phyloP scores from a whole-genome alignment of 2,797 vertebrate genomes.

The Linurgus olivaceus region DNA sequence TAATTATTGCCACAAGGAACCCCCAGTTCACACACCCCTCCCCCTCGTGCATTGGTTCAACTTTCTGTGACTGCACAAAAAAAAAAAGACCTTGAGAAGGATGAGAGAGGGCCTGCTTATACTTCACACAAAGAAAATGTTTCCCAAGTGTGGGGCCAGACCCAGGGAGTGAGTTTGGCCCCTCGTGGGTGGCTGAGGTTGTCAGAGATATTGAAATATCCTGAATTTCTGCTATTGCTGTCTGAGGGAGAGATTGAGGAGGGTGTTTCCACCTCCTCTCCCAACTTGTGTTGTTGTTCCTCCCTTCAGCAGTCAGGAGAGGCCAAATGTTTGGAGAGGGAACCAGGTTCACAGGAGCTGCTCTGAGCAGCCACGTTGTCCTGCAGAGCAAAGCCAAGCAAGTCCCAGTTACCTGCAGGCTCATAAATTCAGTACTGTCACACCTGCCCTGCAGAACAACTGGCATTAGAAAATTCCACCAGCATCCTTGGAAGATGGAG shows the following conservation, averaged over 20 bases:
- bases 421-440: background rate
- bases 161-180: too few relatives aligned
- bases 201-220: background rate
- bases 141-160: background rate
- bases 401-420: background rate
- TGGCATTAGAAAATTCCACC: background rate
- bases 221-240: background rate
- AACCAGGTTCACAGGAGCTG: background rate
- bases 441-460: background rate
- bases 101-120: background rate
- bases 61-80: background rate
- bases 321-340: background rate
- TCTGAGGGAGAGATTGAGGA: background rate
- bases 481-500: background rate
- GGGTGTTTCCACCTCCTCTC: background rate
- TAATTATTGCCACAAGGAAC: constrained; percentile 20
- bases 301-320: rapidly evolving
- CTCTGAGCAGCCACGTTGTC: background rate
- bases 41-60: background rate
- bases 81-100: background rate
- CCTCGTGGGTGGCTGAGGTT: rapidly evolving
- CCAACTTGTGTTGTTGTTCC: background rate
- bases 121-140: background rate
- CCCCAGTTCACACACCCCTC: background rate
- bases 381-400: background rate